Evolutionary conservation across 2,113 vertebrate genomes (phyloP).

Genomic region (Cinclus mexicanus): DNA sequence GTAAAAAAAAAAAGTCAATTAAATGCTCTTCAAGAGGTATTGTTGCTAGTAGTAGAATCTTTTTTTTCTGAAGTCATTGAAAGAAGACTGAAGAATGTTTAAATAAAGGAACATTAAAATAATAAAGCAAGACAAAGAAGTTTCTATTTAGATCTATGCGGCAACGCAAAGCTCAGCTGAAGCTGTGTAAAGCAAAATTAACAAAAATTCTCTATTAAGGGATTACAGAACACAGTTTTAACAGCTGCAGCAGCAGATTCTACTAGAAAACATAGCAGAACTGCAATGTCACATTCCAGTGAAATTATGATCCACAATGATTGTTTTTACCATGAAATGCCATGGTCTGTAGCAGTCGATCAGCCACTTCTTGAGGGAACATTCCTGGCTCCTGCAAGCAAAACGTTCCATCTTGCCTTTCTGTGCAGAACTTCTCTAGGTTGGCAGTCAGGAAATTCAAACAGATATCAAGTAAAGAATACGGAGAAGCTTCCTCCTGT

Average conservation of each 20-base stretch:
- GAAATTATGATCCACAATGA: background rate
- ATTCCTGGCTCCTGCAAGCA: conserved; percentile 91
- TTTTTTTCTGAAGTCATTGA: background rate
- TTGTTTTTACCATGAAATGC: conserved; percentile 86
- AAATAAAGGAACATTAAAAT: background rate
- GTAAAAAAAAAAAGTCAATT: background rate
- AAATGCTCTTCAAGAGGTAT: background rate
- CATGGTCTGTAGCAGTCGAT: conserved; percentile 94
- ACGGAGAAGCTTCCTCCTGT: conserved; percentile 92
- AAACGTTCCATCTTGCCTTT: conserved; percentile 89
- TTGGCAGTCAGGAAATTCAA: conserved; percentile 91
- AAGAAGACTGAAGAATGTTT: background rate
- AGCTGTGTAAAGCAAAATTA: background rate
- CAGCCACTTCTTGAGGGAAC: conserved; percentile 97
- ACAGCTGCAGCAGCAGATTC: background rate
- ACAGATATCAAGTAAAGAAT: conserved; percentile 91
- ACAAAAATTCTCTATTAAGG: background rate
- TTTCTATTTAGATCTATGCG: background rate
- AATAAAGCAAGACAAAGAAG: background rate
- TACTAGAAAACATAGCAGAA: background rate
- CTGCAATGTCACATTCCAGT: background rate
- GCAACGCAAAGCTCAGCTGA: background rate
- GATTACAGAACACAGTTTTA: background rate
- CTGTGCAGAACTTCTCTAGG: conserved; percentile 91
- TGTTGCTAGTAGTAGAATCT: background rate